phyloP scores from a whole-genome alignment of 2,113 vertebrate genomes.

The Prolemur simus region DNA sequence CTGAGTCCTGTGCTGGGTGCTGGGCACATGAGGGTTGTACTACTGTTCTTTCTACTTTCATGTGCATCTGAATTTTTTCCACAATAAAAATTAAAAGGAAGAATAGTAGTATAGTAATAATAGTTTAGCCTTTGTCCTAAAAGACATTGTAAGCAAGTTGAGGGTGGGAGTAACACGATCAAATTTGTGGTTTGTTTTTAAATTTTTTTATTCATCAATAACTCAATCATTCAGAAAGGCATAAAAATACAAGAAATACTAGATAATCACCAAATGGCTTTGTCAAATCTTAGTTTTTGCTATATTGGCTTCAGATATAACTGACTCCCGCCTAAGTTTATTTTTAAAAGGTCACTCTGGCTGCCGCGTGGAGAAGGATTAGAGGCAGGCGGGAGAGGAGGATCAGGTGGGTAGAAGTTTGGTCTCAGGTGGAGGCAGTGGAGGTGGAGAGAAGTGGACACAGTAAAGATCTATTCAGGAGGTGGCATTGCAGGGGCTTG shows the following conservation, averaged over 20 bases:
- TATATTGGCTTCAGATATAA: conserved; percentile 23
- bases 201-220: conserved; percentile 1
- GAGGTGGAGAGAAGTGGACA: not conserved
- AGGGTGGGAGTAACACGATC: not conserved
- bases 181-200: conserved; percentile 13
- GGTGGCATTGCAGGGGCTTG: not conserved
- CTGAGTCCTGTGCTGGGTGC: not conserved
- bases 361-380: not conserved
- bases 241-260: not conserved
- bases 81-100: not conserved
- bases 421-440: not conserved
- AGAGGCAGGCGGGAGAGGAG: not conserved
- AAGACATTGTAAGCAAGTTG: not conserved
- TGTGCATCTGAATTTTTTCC: not conserved
- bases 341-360: conserved; percentile 33
- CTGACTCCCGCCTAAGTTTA: not conserved
- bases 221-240: not conserved
- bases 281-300: conserved; percentile 24
- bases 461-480: too few species aligned
- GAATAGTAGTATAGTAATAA: not conserved
- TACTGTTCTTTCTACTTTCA: not conserved
- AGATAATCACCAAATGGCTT: not conserved
- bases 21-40: not conserved
- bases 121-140: conserved; percentile 14
- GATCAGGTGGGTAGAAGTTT: not conserved